Evolutionary conservation across 2,888 invertebrate species (phyloP).

Genomic region (Ophion ventricosus): DNA sequence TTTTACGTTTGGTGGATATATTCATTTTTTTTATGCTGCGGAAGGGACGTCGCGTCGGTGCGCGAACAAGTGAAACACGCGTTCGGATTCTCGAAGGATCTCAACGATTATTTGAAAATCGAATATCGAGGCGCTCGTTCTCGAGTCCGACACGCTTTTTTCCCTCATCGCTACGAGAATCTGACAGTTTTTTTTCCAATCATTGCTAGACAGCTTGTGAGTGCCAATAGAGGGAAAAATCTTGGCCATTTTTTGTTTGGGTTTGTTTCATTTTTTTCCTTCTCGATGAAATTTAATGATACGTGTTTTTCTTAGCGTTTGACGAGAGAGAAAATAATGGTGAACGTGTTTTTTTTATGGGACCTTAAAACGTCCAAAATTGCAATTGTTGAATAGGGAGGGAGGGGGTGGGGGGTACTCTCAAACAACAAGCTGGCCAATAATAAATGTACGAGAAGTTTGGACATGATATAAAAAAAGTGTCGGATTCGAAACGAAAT

Average conservation of each 20-base stretch:
- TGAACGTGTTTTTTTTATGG: no score
- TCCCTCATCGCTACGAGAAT: neutral
- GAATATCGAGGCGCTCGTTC: constrained; percentile 8
- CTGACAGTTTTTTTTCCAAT: neutral
- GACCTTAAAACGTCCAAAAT: no score
- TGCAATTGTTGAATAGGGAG: no score
- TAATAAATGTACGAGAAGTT: constrained; percentile 23
- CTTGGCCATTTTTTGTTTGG: neutral
- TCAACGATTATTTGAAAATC: constrained; percentile 45
- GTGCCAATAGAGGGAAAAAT: neutral
- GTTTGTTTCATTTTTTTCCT: neutral
- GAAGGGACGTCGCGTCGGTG: constrained; percentile 26
- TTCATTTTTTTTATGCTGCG: constrained; percentile 20
- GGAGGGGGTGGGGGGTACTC: neutral
- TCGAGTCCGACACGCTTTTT: neutral
- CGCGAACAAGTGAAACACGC: constrained; percentile 66
- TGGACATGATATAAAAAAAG: constrained; percentile 25
- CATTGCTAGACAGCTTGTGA: neutral
- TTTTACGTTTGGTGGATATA: neutral
- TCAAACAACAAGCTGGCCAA: neutral
- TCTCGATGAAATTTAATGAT: no score
- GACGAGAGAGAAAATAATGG: no score
- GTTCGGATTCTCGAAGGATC: constrained; percentile 54
- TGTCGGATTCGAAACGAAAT: constrained; percentile 1
- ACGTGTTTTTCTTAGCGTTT: no score